These are phyloP conservation scores for Alcedo quadribrachys DNA, from an alignment of 2,797 vertebrate species.

Conservation along the genomic window DNA sequence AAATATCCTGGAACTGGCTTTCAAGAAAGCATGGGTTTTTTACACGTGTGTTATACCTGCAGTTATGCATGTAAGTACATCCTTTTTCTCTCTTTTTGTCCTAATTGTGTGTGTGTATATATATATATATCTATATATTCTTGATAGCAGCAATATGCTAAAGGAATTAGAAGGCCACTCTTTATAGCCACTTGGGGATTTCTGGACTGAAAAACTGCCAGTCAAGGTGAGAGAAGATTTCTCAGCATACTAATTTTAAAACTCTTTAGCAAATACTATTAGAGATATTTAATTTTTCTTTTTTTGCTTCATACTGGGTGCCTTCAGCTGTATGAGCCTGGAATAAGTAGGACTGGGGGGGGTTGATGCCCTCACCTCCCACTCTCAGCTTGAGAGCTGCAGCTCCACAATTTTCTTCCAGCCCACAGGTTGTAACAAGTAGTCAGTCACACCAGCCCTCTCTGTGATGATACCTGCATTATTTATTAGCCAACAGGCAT, in stretches of 20 bases:
- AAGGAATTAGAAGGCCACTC: neutral
- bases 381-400: neutral
- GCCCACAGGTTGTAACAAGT: neutral
- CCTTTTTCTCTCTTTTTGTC: neutral
- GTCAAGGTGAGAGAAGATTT: neutral
- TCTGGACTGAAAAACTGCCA: neutral
- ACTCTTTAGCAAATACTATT: neutral
- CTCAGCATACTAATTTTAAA: neutral
- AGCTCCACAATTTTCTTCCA: neutral
- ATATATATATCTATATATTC: neutral
- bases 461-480: neutral
- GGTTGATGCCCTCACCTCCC: neutral
- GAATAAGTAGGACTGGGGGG: neutral
- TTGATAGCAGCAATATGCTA: neutral
- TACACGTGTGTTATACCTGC: fast-evolving
- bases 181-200: neutral
- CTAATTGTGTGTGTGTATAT: fast-evolving
- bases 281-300: neutral
- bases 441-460: neutral
- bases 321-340: neutral
- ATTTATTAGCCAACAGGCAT: neutral
- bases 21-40: neutral
- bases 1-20: neutral
- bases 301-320: neutral
- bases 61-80: neutral